phyloP scores from a whole-genome alignment of 2,797 vertebrate genomes.

The Sardinella longiceps region DNA sequence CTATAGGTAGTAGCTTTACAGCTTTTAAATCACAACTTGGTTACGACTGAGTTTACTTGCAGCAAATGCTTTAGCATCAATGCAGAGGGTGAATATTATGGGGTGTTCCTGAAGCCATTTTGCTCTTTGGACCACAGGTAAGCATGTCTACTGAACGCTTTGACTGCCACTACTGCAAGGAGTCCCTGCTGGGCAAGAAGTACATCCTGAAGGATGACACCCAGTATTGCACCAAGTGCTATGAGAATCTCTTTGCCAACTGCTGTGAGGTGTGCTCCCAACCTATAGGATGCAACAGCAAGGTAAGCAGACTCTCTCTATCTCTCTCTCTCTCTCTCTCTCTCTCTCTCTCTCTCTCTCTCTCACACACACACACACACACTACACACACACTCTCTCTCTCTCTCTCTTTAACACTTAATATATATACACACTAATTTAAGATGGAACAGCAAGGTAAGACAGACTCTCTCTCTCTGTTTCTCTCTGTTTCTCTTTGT shows the following conservation, averaged over 20 bases:
- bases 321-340: too few species aligned
- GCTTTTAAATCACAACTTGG: background rate
- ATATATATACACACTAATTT: too few species aligned
- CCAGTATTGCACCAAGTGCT: conserved; percentile 89
- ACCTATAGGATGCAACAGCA: conserved; percentile 86
- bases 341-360: too few species aligned
- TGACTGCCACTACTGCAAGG: conserved; percentile 91
- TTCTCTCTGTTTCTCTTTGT: too few species aligned
- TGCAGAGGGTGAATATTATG: background rate
- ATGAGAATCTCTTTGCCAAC: conserved; percentile 89
- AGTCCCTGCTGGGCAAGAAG: conserved; percentile 88
- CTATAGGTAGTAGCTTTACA: background rate
- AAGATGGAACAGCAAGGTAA: too few species aligned
- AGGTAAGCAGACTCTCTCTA: conserved; percentile 73
- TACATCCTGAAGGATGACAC: conserved; percentile 87
- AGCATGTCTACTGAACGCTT: conserved; percentile 80
- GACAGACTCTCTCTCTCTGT: too few species aligned
- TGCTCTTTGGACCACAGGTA: conserved; percentile 57
- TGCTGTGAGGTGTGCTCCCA: conserved; percentile 86
- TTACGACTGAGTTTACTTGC: background rate
- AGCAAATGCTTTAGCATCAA: background rate
- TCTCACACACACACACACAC: too few species aligned
- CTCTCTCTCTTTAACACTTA: too few species aligned
- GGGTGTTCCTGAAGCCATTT: background rate
- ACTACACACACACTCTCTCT: too few species aligned